Percentiles rank a stretch among this genome's conserved stretches.
phyloP scores from a whole-genome alignment of 2,113 vertebrate species.

The Pterocles gutturalis region DNA sequence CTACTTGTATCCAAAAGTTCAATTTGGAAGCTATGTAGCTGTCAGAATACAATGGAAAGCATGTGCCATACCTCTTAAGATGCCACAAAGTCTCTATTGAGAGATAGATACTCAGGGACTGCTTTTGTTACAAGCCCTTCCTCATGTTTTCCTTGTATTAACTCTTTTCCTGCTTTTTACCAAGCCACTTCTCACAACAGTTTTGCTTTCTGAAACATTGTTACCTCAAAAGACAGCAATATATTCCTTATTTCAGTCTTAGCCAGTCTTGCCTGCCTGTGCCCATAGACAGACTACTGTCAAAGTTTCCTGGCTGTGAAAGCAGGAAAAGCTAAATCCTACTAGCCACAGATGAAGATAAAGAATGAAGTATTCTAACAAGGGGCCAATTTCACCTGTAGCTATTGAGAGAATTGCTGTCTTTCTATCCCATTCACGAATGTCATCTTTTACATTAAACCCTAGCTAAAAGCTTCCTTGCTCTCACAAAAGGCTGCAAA shows the following conservation, averaged over 20 bases:
- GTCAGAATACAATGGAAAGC: neutral
- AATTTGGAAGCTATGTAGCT: neutral
- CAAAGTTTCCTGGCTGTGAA: neutral
- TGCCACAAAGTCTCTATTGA: neutral
- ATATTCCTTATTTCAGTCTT: neutral
- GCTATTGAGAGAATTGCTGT: neutral
- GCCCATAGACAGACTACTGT: neutral
- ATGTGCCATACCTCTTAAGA: neutral
- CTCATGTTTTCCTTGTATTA: neutral
- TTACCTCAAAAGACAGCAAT: neutral
- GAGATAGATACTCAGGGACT: neutral
- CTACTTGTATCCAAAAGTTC: neutral
- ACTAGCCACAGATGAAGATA: neutral
- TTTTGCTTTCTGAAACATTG: neutral
- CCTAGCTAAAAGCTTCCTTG: neutral
- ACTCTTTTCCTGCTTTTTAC: neutral
- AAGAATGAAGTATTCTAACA: neutral
- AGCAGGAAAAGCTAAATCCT: neutral
- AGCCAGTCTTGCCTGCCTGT: neutral
- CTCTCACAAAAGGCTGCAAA: neutral
- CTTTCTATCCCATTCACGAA: fast-evolving
- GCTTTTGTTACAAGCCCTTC: neutral
- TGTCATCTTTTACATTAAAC: neutral
- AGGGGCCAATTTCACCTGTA: neutral
- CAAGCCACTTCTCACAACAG: neutral